phyloP scores from a whole-genome alignment of 2,888 invertebrate species.

The Diaphora mendica region DNA sequence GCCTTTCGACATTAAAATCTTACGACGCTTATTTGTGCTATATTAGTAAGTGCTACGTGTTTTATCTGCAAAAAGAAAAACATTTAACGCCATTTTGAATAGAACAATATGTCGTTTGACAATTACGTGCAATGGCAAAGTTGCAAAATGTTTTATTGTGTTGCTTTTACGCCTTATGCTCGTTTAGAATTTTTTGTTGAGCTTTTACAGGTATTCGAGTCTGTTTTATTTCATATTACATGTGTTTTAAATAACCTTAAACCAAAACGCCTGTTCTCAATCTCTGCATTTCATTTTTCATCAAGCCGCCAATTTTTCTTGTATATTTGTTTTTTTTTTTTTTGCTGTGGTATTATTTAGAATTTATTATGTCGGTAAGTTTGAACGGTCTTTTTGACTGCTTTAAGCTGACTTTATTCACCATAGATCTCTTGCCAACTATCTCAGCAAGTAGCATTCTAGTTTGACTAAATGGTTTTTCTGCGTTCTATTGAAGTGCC shows the following conservation, averaged over 20 bases:
- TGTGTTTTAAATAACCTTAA: neutral
- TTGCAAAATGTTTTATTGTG: slow-evolving; percentile 1
- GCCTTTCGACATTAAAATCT: neutral
- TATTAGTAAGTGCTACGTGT: neutral
- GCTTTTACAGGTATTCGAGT: neutral
- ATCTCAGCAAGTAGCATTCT: too few relatives aligned
- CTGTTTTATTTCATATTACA: neutral
- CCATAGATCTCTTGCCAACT: neutral
- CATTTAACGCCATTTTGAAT: slow-evolving; percentile 4
- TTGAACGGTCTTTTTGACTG: neutral
- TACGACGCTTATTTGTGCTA: neutral
- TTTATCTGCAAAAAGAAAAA: neutral
- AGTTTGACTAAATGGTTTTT: neutral
- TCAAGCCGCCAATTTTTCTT: neutral
- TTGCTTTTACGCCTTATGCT: neutral
- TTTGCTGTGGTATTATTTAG: neutral
- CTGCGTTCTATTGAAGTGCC: neutral
- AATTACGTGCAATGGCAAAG: slow-evolving; percentile 1
- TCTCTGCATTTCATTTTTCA: neutral
- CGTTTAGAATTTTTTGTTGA: neutral
- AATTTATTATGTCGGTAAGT: neutral
- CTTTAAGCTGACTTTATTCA: neutral
- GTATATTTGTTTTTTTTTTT: neutral
- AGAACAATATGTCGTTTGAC: slow-evolving; percentile 11
- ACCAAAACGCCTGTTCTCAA: neutral